A percentile compares a stretch with the other conserved stretches of the same genome.
phyloP scores from a whole-genome alignment of 2,797 vertebrate species.

The Cryptoprocta ferox region DNA sequence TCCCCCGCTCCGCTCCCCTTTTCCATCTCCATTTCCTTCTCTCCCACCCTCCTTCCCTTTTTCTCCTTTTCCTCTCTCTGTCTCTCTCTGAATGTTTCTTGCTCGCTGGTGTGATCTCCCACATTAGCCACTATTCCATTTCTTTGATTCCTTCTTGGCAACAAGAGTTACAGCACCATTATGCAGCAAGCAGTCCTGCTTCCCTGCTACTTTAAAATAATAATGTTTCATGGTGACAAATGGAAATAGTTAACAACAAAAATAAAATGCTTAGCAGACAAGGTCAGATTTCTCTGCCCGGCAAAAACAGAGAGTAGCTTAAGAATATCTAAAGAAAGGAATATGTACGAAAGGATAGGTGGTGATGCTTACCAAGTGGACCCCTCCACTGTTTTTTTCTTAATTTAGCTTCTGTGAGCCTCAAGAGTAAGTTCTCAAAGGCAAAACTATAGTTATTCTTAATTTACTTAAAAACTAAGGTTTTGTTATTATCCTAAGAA shows the following conservation, averaged over 20 bases:
- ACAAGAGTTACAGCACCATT: slow-evolving; percentile 47
- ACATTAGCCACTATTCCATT: slow-evolving; percentile 53
- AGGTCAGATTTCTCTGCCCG: slow-evolving; percentile 66
- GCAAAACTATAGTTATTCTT: background rate
- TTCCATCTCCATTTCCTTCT: no score
- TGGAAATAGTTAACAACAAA: slow-evolving; percentile 71
- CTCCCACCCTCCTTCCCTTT: no score
- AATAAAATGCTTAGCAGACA: slow-evolving; percentile 73
- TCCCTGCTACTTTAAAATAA: slow-evolving; percentile 76
- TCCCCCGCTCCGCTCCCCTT: background rate
- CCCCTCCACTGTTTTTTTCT: background rate
- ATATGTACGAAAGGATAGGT: background rate
- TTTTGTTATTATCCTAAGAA: background rate
- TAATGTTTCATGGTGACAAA: slow-evolving; percentile 72
- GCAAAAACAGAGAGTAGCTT: slow-evolving; percentile 33
- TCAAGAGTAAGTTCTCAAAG: slow-evolving; percentile 11
- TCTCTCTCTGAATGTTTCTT: slow-evolving; percentile 39
- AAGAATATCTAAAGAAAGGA: slow-evolving; percentile 49
- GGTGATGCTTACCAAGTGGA: slow-evolving; percentile 20
- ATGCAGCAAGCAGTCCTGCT: slow-evolving; percentile 31
- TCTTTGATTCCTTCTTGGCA: slow-evolving; percentile 73
- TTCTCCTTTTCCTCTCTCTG: background rate
- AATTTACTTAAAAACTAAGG: slow-evolving; percentile 4
- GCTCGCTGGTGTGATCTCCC: slow-evolving; percentile 63
- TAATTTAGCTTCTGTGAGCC: background rate